A percentile compares a stretch with the other conserved stretches of the same genome.
These are phyloP conservation scores for Ganaspis sp. DNA, from an alignment of 1,140 invertebrate genomes.

Conservation along the genomic window DNA sequence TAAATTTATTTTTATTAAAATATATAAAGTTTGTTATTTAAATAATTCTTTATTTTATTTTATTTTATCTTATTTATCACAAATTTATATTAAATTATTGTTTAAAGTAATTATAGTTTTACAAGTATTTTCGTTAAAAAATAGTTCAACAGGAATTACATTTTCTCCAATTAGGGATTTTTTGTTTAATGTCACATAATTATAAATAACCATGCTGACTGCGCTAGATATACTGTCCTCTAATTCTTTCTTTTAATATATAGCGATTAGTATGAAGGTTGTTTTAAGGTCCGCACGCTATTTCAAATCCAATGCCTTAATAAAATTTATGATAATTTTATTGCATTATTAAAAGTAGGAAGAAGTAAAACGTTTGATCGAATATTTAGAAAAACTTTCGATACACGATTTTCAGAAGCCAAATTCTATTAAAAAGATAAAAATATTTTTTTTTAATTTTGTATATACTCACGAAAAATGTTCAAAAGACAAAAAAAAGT, in stretches of 20 bases:
- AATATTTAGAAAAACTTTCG: neutral
- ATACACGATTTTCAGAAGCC: too few species aligned
- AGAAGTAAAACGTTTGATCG: neutral
- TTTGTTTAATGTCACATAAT: neutral
- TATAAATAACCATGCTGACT: neutral
- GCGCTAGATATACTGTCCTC: neutral
- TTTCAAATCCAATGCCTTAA: neutral
- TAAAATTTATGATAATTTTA: slow-evolving; percentile 15
- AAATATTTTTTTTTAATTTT: too few species aligned
- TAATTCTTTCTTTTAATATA: neutral
- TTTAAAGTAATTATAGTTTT: too few species aligned
- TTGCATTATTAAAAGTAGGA: neutral
- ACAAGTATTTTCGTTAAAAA: too few species aligned
- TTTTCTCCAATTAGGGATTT: neutral
- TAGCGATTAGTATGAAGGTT: slow-evolving; percentile 22
- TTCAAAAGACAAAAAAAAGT: too few species aligned
- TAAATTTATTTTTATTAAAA: too few species aligned
- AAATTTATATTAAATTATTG: too few species aligned
- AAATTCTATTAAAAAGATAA: too few species aligned
- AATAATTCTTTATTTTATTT: neutral
- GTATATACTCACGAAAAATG: neutral
- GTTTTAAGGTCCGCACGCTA: neutral
- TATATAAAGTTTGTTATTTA: neutral
- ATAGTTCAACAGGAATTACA: neutral
- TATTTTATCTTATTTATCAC: too few species aligned